These are phyloP conservation scores for Ceratotherium simum DNA, from an alignment of 2,113 vertebrate species.

Conservation along the genomic window DNA sequence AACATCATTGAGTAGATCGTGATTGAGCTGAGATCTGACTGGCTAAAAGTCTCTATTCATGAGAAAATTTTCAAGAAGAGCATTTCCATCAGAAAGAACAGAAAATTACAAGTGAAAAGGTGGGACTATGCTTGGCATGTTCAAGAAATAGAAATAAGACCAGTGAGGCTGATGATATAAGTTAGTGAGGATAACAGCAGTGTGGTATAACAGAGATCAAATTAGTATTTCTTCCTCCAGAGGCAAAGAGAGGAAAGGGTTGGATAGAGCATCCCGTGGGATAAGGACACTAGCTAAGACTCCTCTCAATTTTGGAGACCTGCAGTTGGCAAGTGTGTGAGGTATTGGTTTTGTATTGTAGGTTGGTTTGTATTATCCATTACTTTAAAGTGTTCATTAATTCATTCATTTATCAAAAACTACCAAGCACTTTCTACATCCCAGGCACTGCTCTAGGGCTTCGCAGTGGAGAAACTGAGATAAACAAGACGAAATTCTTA, in stretches of 20 bases:
- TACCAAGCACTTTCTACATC: not conserved
- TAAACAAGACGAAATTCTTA: not conserved
- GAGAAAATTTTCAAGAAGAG: not conserved
- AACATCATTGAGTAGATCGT: not conserved
- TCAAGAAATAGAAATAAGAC: not conserved
- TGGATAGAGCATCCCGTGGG: not conserved
- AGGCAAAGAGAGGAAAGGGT: not conserved
- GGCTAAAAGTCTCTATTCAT: not conserved
- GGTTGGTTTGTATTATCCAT: not conserved
- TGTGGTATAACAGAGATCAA: not conserved
- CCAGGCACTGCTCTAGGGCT: not conserved
- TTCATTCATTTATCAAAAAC: not conserved
- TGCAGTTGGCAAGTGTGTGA: not conserved
- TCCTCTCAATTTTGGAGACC: not conserved
- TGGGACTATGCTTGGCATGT: not conserved
- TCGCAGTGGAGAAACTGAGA: not conserved
- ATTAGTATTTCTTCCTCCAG: not conserved
- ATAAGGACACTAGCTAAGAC: not conserved
- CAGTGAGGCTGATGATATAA: not conserved
- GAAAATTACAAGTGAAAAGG: not conserved
- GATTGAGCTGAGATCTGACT: not conserved
- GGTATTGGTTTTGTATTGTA: not conserved
- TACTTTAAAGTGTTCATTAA: not conserved
- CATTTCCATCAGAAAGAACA: not conserved
- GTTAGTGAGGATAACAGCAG: not conserved